Evolutionary conservation across 53 echinoderm and acorn worm genomes (phyloP), one percentile per base, ranked within the genome.

Genomic region (Astropecten irregularis): DNA sequence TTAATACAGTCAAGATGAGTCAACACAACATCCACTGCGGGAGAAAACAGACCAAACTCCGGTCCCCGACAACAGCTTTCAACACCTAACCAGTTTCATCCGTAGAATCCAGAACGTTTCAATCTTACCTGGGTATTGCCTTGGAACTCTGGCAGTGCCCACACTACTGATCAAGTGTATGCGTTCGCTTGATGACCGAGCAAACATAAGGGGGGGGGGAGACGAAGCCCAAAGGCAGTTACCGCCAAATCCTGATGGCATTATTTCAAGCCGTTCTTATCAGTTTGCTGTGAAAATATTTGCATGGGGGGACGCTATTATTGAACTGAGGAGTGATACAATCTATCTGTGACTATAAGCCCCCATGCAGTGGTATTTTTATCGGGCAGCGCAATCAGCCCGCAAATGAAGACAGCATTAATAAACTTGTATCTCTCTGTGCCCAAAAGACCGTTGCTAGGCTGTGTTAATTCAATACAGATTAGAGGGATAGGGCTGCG

Each of bases 201-300:
- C 47, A 14, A 8, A 9, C 47, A 46, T 14, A 14, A 46, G 14
- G 14, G 8, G 47, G 14, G 14, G 14, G 20, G 36, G 3, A 19
- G 8, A 19, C 36, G n/a, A n/a, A n/a, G n/a, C n/a, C n/a, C n/a
- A n/a, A 37, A 37, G 55, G 9, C 37, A 23, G 36, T 15, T 57
- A 76, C 76, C 26, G 42, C 55, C 76, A 76, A 76, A 76, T 29
- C 37, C 55, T 39, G 58, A 38, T 23, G 18, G 74, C 76, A 76
- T 57, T 58, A 76, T 27, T 56, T 57, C 28, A 57, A 58, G 36
- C 58, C n/a, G 37, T n/a, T n/a, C 76, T 76, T 76, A 76, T 76
- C 76, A 76, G 58, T 58, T 40, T 76, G 56, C 76, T 76, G 76
- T 50, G 76, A 55, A 37, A 76, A 76, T 76, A 76, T 76, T 76